These are phyloP conservation scores for Sceloporus undulatus DNA, from an alignment of 2,113 vertebrate genomes.

Conservation along the genomic window DNA sequence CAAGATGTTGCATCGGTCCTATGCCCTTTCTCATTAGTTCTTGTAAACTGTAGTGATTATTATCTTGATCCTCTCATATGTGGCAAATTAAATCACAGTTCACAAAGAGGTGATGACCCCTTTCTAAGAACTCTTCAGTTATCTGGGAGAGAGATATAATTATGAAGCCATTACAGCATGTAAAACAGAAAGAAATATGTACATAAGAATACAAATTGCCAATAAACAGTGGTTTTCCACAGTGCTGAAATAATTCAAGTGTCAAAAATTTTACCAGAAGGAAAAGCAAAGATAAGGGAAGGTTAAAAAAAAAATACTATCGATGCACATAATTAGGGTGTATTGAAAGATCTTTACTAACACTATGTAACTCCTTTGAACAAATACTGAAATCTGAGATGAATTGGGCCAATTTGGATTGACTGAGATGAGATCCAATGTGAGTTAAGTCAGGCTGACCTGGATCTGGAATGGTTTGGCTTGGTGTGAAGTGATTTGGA, in stretches of 20 bases:
- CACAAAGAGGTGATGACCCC: slow-evolving; percentile 12
- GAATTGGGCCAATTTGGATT: too few relatives aligned
- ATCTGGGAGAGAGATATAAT: slow-evolving; percentile 14
- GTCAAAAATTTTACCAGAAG: slow-evolving; percentile 10
- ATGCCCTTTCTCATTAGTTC: slow-evolving; percentile 3
- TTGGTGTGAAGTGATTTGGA: too few relatives aligned
- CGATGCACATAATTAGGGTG: too few relatives aligned
- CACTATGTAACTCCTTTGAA: too few relatives aligned
- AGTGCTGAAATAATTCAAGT: background rate
- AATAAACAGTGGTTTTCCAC: slow-evolving; percentile 1
- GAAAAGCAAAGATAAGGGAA: slow-evolving; percentile 1
- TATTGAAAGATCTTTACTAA: background rate
- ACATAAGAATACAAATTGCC: slow-evolving; percentile 18
- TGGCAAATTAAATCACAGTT: slow-evolving; percentile 32
- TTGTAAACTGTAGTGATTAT: slow-evolving; percentile 18
- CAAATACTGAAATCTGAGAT: too few relatives aligned
- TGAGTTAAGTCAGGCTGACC: too few relatives aligned
- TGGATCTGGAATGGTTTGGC: too few relatives aligned
- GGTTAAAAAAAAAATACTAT: background rate
- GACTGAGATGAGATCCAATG: too few relatives aligned
- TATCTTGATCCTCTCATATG: slow-evolving; percentile 1
- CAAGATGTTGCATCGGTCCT: background rate
- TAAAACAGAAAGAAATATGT: background rate
- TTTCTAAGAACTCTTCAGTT: slow-evolving; percentile 13
- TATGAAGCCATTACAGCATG: slow-evolving; percentile 3